Evolutionary conservation across 1,140 invertebrate species (phyloP), one percentile per base, ranked within the genome.

Genomic region (Drosophila gunungcola): DNA sequence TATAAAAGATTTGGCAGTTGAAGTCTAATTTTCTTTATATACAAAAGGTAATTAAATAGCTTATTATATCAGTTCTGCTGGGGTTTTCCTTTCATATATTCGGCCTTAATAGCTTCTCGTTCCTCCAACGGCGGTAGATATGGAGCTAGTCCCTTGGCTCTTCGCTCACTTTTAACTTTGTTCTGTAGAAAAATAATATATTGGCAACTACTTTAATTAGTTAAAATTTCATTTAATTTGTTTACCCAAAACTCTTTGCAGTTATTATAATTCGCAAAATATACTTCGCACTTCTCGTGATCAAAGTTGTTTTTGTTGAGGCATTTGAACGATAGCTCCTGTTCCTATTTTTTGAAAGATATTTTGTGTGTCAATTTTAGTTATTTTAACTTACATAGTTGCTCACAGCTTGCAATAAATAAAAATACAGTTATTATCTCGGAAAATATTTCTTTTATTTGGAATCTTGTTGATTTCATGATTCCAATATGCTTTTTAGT

Each of bases 231-330:
- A 34, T 52, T 61, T 51, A 7, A 62, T 43, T 12, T n/a, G 55
- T 92, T 90, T 92, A 94, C 94, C 94, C 94, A 95, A 84, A 94
- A 95, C 63, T 94, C 94, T 78, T 94, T 94, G 91, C 95, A 95
- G 39, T 93, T 93, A 39, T 95, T 95, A 70, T 95, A 95, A 75
- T 95, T 95, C 42, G 94, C 94, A 75, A 95, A 95, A 82, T 94
- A 93, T 4, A 93, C 64, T 85, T 93, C 92, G 78, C 95, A 95
- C 83, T 94, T 94, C n/a, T 94, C 93, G 49, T 93, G 93, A 69
- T 95, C 93, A 79, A 93, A 95, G 65, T 93, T 93, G 89, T 95
- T 94, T 75, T 94, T 93, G 77, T 93, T 93, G 32, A 95, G 90
- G 74, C 95, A 95, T 84, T 94, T 93, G 68, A 93, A 94, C 3